Base-by-base conservation (phyloP, 2,797 vertebrate species). In the Pteropus rufus region DNA sequence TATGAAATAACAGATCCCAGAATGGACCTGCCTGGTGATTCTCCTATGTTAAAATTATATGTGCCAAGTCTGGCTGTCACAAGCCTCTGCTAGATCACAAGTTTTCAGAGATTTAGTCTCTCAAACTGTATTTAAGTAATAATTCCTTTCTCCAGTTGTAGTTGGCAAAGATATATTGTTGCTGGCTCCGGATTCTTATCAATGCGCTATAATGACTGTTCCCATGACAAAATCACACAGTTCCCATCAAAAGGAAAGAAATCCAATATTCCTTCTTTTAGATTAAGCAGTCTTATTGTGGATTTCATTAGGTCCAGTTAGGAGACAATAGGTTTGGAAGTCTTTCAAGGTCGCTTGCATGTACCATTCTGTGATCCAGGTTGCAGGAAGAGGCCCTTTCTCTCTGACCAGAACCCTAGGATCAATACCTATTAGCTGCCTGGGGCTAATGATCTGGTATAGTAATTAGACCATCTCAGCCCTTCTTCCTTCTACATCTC, bases 211-310 rank as follows among this genome's bases (percentile, higher is more conserved):
- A 76, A 91, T 81, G 44, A 70, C 26, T 85, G 60, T 82, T 77
- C 26, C 64, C 3, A 39, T 65, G 79, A 86, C 52, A 24, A 93
- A 91, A 80, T 73, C 19, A 91, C 60, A 67, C 23, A n/a, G 23
- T 90, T 88, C 62, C 54, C 67, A 95, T 72, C 21, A 95, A 72
- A 94, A 76, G 21, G 54, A 96, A 95, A 95, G 70, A 93, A 86
- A 80, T 24, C 23, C 31, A 87, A 29, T 49, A 62, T 91, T 62
- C 67, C 54, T 91, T 23, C 58, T 73, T 92, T 75, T 85, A 79
- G 24, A 77, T 91, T 87, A 82, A 90, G 19, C 49, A 85, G 34
- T 8, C 10, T 65, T 88, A 77, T 9, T 89, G 15, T 93, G 65
- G 12, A 83, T 89, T 95, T 90, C 39, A 58, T 75, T 80, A 93